Evolutionary conservation across 2,113 vertebrate genomes (phyloP).

Genomic region (Strix uralensis): DNA sequence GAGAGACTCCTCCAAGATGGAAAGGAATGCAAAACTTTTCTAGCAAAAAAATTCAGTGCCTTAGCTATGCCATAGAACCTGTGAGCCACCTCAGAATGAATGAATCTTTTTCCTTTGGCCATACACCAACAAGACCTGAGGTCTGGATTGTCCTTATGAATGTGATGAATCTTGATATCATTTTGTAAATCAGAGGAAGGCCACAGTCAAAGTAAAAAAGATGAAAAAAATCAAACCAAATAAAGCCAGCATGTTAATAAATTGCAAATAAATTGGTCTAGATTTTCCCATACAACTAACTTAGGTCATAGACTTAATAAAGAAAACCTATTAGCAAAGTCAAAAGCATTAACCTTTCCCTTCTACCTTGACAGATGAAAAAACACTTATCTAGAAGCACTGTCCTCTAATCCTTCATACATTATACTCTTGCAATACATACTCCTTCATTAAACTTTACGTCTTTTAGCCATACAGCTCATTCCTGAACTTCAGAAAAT

Average conservation of each 20-base stretch:
- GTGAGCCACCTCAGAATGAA: background rate
- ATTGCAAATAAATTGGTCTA: background rate
- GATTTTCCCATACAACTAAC: background rate
- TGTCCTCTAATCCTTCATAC: conserved; percentile 17
- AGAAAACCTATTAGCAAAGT: conserved; percentile 24
- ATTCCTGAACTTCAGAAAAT: conserved; percentile 29
- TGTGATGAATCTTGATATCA: background rate
- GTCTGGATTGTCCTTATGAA: background rate
- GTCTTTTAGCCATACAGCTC: background rate
- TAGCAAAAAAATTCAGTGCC: background rate
- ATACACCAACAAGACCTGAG: background rate
- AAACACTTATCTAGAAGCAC: conserved; percentile 29
- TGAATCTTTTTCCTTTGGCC: background rate
- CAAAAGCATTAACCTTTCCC: conserved; percentile 39
- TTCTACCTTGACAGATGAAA: conserved; percentile 46
- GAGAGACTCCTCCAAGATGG: background rate
- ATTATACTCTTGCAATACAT: background rate
- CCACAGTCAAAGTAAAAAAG: background rate
- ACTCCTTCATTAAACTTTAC: conserved; percentile 41
- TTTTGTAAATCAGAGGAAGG: background rate
- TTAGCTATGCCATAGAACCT: background rate
- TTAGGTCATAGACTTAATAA: background rate
- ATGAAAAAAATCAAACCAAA: background rate
- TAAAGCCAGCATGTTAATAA: background rate
- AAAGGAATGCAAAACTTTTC: background rate